Base-by-base conservation (phyloP, 2,888 invertebrate species). In the Megamerina dolium region DNA sequence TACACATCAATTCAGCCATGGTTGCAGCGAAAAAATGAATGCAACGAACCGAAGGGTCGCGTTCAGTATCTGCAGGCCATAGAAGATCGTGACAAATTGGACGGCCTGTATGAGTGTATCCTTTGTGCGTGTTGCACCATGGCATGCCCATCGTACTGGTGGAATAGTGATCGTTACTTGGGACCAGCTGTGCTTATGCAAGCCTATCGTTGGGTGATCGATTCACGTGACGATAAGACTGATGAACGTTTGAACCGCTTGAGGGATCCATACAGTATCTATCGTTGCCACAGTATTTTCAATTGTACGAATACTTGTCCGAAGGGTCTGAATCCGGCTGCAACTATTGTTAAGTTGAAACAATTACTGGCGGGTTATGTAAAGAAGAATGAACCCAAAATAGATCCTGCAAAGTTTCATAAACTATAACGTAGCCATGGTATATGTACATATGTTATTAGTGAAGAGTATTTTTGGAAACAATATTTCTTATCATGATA, bases 131-230 rank as follows among this genome's bases (percentile, higher is more conserved):
- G 96, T 70, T 97, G 96, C 66, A 90, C 90, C 16, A 93, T 95
- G 1, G 85, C 93, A 16, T 97, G 96, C 55, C 96, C 96, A 0
- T 91, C 92, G 3, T 97, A 97, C 73, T 97, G 96, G 96, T 97
- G 96, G 96, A 96, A 96, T 60, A 87, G 90, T 6, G 91, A 94
- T 66, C 92, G 92, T 66, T 97, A 95, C 70, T 79, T 96, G 38
- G 96, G 96, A 0, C 96, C 96, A 0, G 96, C 96, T n/a, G 92
- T 93, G 6, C 80, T 97, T 8, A 91, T 97, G 92, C 96, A 97
- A 52, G 93, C 94, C 0, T 97, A 94, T 68, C 80, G 95, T 58
- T 99, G 97, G 97, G 82, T 96, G 41, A 90, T 95, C 53, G 97
- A 97, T 72, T 90, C 94, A 0, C 79, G 97, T 53, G 96, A 97